Evolutionary conservation across 2,888 invertebrate genomes (phyloP), one percentile per base, ranked within the genome.

Genomic region (Pammene aurita): DNA sequence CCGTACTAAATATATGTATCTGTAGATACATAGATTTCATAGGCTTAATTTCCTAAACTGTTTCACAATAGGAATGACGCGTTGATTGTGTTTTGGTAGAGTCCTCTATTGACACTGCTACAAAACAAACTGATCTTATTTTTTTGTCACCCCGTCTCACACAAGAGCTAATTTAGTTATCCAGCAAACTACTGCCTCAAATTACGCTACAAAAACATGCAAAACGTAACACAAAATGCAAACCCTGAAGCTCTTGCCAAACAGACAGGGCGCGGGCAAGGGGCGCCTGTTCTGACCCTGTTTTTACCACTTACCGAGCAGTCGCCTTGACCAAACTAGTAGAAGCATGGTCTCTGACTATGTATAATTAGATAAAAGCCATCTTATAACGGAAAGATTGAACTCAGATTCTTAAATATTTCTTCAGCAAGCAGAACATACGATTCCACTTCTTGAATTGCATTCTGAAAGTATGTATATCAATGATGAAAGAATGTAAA

Each of bases 141-240:
- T 26, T 41, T 16, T 38, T 38, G 18, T 10, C 38, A n/a, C 38
- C 38, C 9, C 10, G 18, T 48, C 35, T 48, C 7, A 41, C 48
- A 13, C 18, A 50, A 35, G 41, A 26, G 52, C 62, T 62, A 62
- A 62, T 62, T 62, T 50, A 35, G 48, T 61, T 41, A 41, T 9
- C 6, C 44, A 11, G 63, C 11, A 54, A 54, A 34, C 63, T 54
- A 54, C 44, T 63, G 9, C 52, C 63, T 44, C 52, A 66, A 66
- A 58, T 57, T 60, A 50, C 18, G 52, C 18, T 67, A 63, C 55
- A 48, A 67, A 62, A 67, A 55, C 55, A 61, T 56, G 62, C 67
- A 62, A 63, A 63, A 63, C 56, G 63, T 63, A 57, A 63, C 67
- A 61, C 54, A 68, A 67, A 68, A 68, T 63, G 57, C 56, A 68